Base-by-base conservation (phyloP, 1,140 invertebrate genomes). In the Aphaenogaster floridana region DNA sequence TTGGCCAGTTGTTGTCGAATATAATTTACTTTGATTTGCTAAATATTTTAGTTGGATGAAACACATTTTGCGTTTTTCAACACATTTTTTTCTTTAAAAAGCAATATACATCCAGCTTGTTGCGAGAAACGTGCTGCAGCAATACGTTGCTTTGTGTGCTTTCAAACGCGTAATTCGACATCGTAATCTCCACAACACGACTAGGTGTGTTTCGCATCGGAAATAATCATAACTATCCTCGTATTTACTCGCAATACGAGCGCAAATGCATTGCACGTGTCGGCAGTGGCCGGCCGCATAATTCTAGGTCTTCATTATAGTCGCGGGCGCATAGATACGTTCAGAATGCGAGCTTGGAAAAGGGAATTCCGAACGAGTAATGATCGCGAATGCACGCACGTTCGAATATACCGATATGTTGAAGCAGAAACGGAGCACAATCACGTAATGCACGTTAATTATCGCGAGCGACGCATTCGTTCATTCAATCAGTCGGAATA, bases 251-350 rank as follows among this genome's bases (percentile, higher is more conserved):
- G 48, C 45, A n/a, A 85, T 50, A 34, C 5, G 11, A 50, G 17
- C 50, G 63, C 71, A 48, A 45, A 54, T 77, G 28, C 39, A 45
- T 48, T 72, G 45, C 83, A 68, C 39, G 83, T 79, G 45, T 28
- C 54, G 28, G 45, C 34, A 21, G 17, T 15, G 8, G 2, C 34
- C 5, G 36, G 45, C 7, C 15, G 11, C 13, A 34, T 48, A 13
- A 39, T 66, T 42, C 13, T 17, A 5, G 21, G 21, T 50, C 21
- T 66, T 78, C 71, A 48, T 84, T 42, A 74, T 21, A 59, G 17
- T 34, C 13, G 68, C 39, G 36, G 39, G 15, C 3, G 13, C 63
- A 15, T 17, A 69, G 7, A 71, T 71, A 57, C 2, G 48, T 28
- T 15, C 54, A 8, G n/a, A 59, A 84, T 36, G 66, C 28, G 1